Evolutionary conservation across 2,797 vertebrate genomes (phyloP), one percentile per base, ranked within the genome.

Genomic region (Chrysolophus pictus): DNA sequence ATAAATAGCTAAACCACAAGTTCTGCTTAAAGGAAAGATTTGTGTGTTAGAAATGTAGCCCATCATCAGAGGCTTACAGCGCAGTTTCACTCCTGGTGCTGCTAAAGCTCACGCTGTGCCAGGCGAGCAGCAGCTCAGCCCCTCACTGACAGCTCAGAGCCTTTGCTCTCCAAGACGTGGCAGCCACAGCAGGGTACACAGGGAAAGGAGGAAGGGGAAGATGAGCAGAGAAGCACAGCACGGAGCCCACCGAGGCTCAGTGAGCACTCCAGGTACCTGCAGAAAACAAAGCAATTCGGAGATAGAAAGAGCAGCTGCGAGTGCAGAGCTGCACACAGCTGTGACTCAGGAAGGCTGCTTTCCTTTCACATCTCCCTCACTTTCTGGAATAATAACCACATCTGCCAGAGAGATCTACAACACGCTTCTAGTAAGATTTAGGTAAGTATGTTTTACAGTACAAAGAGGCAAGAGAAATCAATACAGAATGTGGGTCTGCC

Each of bases 401-500:
- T 8, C 1, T 1, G 37, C 28, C 89, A 33, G 31, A 16, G 19
- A 49, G 5, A 14, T 55, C 72, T 17, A 5, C 4, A 1, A 6
- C 37, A 17, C 26, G 0, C 55, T 10, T 3, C 14, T 4, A 16
- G 18, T 4, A 3, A 8, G 14, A 6, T 28, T 17, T 9, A 35
- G 39, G 21, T 5, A 9, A 0, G 3, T 10, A 1, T 17, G 42
- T 14, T 46, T 51, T 8, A 28, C 35, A 9, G 56, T 2, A 31
- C 42, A 22, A 9, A 0, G 3, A 44, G 56, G 69, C 42, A 46
- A 0, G 10, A 41, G 58, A 10, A 70, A 70, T 22, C 58, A 7
- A 10, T 4, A 9, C 1, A 1, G 70, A 42, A 17, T 0, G 1
- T 1, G 15, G 51, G 46, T 8, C 12, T 35, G 58, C 37, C 74